Percentiles rank a stretch among this genome's conserved stretches.
These are phyloP conservation scores for Microcebus griseorufus DNA, from an alignment of 2,113 vertebrate species.

Conservation along the genomic window DNA sequence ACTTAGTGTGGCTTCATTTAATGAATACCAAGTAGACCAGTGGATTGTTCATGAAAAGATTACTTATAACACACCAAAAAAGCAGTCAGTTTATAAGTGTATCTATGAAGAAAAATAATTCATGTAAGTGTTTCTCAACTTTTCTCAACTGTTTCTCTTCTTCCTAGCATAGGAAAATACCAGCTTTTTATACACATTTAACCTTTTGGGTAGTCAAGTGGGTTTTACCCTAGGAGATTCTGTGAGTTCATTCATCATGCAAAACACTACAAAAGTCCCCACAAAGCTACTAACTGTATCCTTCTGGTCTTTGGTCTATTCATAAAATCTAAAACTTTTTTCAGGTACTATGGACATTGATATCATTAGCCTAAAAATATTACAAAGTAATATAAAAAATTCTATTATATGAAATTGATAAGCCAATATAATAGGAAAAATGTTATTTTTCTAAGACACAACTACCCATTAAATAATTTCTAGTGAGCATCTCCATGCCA, in stretches of 20 bases:
- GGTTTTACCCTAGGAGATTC: background rate
- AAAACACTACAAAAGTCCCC: background rate
- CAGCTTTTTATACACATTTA: constrained; percentile 27
- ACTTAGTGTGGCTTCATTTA: background rate
- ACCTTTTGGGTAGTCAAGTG: background rate
- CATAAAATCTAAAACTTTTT: background rate
- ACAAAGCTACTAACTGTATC: background rate
- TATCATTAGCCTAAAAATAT: background rate
- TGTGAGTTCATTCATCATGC: constrained; percentile 28
- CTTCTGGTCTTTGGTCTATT: background rate
- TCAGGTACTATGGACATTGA: background rate
- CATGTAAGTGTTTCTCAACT: background rate
- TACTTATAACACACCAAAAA: background rate
- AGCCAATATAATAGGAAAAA: background rate
- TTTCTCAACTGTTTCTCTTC: background rate
- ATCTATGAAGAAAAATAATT: constrained; percentile 9
- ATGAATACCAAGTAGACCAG: background rate
- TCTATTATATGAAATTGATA: background rate
- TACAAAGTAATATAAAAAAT: background rate
- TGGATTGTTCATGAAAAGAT: background rate
- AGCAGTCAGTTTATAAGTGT: background rate
- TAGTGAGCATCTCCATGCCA: background rate
- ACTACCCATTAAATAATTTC: background rate
- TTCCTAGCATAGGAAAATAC: background rate
- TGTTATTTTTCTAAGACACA: background rate